Percentiles rank a stretch among this genome's conserved stretches.
phyloP scores from a whole-genome alignment of 2,888 invertebrate species.

The Mythimna pallens region DNA sequence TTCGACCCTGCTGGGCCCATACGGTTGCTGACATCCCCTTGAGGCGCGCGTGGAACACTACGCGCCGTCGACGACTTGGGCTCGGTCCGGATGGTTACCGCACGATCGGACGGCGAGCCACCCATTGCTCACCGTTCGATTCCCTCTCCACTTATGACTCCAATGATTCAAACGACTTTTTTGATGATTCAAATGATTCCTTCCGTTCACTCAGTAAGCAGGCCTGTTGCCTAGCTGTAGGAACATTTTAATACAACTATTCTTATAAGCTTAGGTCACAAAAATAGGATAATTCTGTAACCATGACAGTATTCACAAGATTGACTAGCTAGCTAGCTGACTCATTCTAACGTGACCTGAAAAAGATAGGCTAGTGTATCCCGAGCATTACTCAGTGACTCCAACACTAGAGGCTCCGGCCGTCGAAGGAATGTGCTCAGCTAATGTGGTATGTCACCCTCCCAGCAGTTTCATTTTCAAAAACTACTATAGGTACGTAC shows the following conservation, averaged over 20 bases:
- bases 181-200: too few species aligned
- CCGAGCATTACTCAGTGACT: conserved; percentile 56
- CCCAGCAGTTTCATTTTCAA: conserved; percentile 55
- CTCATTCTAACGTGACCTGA: background rate
- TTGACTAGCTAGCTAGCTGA: background rate
- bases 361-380: background rate
- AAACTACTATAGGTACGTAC: conserved; percentile 27
- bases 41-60: too few species aligned
- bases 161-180: too few species aligned
- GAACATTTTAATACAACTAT: background rate
- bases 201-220: background rate
- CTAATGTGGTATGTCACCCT: conserved; percentile 66
- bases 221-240: background rate
- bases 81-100: too few species aligned
- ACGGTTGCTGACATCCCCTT: too few species aligned
- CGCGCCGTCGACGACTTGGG: too few species aligned
- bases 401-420: conserved; percentile 61
- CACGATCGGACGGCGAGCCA: too few species aligned
- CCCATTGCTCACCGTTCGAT: too few species aligned
- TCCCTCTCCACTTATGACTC: too few species aligned
- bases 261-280: too few species aligned
- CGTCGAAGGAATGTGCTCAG: conserved; percentile 77
- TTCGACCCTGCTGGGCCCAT: too few species aligned
- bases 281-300: too few species aligned
- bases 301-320: background rate